These are phyloP conservation scores for Montipora sp. DNA, from an alignment of 64 coral and sea anemone species.

Conservation along the genomic window DNA sequence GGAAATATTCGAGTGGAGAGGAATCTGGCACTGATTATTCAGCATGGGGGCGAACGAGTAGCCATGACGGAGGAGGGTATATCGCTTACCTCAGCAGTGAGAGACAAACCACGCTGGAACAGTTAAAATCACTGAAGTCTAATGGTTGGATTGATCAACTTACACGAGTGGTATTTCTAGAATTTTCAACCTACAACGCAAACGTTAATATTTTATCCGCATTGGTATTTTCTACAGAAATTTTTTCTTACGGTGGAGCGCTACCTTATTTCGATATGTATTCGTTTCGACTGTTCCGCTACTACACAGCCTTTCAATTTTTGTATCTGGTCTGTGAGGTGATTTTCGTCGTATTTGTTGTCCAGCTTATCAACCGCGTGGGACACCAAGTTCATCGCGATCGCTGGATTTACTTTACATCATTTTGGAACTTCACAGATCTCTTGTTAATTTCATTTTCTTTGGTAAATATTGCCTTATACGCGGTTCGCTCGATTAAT, in stretches of 20 bases:
- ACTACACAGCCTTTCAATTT: constrained; percentile 55
- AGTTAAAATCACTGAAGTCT: not conserved
- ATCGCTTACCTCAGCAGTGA: constrained; percentile 40
- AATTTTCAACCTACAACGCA: constrained; percentile 68
- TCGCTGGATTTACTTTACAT: constrained; percentile 32
- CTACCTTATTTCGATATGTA: constrained; percentile 57
- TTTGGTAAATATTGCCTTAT: constrained; percentile 49
- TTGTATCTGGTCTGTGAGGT: constrained; percentile 67
- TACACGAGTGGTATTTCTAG: constrained; percentile 64
- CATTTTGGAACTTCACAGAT: constrained; percentile 67
- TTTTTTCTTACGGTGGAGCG: constrained; percentile 36
- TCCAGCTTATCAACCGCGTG: constrained; percentile 42
- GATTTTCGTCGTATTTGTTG: constrained; percentile 64
- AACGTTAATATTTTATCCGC: constrained; percentile 62
- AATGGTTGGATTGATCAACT: constrained; percentile 55
- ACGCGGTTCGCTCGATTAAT: constrained; percentile 39
- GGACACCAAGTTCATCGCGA: constrained; percentile 20
- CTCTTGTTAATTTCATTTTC: constrained; percentile 40
- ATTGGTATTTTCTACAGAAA: constrained; percentile 47
- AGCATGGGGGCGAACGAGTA: constrained; percentile 6
- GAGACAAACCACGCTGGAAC: not conserved
- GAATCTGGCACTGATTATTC: constrained; percentile 67
- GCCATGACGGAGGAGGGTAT: constrained; percentile 51
- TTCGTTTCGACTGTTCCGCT: constrained; percentile 72
- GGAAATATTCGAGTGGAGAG: constrained; percentile 50